Evolutionary conservation across 1,140 invertebrate species (phyloP).

Genomic region (Nasonia longicornis): DNA sequence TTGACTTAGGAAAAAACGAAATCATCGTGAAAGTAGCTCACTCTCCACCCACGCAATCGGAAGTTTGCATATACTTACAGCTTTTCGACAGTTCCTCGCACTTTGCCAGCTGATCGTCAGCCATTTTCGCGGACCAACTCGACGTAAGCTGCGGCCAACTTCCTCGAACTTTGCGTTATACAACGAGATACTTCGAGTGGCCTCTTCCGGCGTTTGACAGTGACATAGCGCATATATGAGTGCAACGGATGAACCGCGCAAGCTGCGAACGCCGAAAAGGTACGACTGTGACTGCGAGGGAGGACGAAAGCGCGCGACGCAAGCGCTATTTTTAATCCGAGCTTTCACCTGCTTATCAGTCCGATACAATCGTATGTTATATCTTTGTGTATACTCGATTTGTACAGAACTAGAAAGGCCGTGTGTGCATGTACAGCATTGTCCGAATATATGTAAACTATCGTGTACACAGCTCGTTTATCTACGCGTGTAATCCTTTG

Average conservation of each 20-base stretch:
- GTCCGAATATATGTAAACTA: too few relatives aligned
- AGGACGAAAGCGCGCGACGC: background rate
- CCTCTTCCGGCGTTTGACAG: background rate
- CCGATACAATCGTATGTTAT: background rate
- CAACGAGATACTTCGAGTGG: background rate
- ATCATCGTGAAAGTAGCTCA: too few relatives aligned
- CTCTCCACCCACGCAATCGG: too few relatives aligned
- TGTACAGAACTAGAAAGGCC: background rate
- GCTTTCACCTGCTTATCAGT: background rate
- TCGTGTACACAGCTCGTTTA: too few relatives aligned
- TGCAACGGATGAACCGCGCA: too few relatives aligned
- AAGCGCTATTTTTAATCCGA: background rate
- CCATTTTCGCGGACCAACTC: background rate
- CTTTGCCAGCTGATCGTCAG: background rate
- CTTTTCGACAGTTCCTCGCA: background rate
- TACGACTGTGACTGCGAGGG: background rate
- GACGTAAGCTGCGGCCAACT: background rate
- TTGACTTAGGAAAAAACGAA: background rate
- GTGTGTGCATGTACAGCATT: too few relatives aligned
- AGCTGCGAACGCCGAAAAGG: background rate
- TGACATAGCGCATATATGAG: background rate
- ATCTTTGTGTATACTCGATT: background rate
- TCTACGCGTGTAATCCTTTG: too few relatives aligned
- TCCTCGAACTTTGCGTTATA: background rate
- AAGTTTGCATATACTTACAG: background rate